Evolutionary conservation across 1,140 invertebrate species (phyloP).

Genomic region (Magallana angulata): DNA sequence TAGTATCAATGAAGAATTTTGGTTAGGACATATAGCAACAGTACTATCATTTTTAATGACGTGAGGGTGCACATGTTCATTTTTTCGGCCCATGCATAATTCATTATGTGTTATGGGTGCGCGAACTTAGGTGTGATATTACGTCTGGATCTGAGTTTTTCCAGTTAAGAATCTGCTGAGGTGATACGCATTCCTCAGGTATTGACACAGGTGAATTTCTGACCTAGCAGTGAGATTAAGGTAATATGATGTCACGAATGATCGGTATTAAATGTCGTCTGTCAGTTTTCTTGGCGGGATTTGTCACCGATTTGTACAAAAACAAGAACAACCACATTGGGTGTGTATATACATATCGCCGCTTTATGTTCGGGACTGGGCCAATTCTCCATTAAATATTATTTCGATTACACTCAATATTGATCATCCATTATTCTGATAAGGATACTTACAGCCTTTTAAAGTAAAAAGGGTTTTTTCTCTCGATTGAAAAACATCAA

Average conservation of each 20-base stretch:
- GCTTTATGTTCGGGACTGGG: background rate
- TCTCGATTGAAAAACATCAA: background rate
- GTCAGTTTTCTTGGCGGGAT: conserved; percentile 1
- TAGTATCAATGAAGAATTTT: too few relatives aligned
- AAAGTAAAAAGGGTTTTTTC: background rate
- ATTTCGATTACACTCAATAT: conserved; percentile 5
- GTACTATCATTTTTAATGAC: too few relatives aligned
- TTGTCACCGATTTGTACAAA: conserved; percentile 7
- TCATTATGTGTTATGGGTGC: too few relatives aligned
- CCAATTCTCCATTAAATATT: background rate
- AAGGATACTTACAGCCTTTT: background rate
- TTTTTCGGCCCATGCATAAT: too few relatives aligned
- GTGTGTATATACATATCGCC: background rate
- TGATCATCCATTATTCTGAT: background rate
- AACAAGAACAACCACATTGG: background rate
- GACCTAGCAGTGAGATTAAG: background rate
- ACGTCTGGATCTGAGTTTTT: too few relatives aligned
- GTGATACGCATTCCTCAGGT: background rate
- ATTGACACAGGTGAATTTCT: conserved; percentile 9
- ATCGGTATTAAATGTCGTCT: conserved; percentile 11
- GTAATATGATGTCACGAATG: conserved; percentile 28
- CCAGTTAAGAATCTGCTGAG: too few relatives aligned
- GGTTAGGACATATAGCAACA: too few relatives aligned
- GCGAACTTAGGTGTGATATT: too few relatives aligned
- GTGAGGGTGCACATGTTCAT: too few relatives aligned